Percentiles rank a stretch among this genome's conserved stretches.
phyloP scores from a whole-genome alignment of 2,797 vertebrate genomes.

The Alauda arvensis region DNA sequence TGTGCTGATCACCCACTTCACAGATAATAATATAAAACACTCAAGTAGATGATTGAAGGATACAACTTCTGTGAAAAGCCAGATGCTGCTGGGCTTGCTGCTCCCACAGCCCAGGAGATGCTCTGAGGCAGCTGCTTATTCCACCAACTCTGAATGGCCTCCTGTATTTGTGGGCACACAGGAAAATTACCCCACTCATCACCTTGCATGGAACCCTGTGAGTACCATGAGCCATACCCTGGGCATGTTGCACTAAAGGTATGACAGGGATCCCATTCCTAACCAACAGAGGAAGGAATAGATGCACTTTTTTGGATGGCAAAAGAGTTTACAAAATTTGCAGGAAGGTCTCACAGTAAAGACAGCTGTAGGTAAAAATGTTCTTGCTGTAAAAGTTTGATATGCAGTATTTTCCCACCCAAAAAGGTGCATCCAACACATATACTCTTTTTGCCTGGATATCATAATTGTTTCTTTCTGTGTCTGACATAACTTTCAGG shows the following conservation, averaged over 20 bases:
- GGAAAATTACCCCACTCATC: not conserved
- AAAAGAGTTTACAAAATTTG: not conserved
- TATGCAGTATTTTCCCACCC: not conserved
- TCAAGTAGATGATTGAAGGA: slow-evolving; percentile 11
- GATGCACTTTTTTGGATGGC: not conserved
- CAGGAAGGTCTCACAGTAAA: not conserved
- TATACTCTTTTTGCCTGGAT: not conserved
- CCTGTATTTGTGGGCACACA: not conserved
- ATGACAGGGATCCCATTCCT: not conserved
- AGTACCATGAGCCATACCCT: not conserved
- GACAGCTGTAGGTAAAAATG: not conserved
- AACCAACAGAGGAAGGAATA: not conserved
- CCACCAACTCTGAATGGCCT: accelerated
- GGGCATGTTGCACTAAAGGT: not conserved
- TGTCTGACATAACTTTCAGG: not conserved
- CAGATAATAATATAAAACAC: not conserved
- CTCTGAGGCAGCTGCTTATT: not conserved
- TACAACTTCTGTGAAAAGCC: not conserved
- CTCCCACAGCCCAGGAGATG: not conserved
- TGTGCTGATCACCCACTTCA: not conserved
- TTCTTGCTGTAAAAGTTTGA: not conserved
- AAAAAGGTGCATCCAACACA: not conserved
- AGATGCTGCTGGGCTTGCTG: not conserved
- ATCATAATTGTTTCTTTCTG: not conserved
- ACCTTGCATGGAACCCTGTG: not conserved